A percentile compares a stretch with the other conserved stretches of the same genome.
Evolutionary conservation across 2,888 invertebrate genomes (phyloP).

Genomic region (Baccha elongata): DNA sequence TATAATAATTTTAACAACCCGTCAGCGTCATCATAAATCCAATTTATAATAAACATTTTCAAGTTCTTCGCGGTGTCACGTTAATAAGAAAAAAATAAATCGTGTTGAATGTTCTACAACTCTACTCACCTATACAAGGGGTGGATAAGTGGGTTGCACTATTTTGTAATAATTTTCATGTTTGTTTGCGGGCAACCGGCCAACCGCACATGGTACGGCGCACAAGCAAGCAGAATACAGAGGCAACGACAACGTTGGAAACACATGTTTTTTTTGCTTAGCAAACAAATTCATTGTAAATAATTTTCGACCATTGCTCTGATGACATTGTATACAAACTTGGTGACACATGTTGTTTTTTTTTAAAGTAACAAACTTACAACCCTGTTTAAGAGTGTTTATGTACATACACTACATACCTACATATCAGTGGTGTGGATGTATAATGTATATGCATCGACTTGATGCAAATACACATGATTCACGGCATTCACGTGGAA

Average conservation of each 20-base stretch:
- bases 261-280: slow-evolving; percentile 54
- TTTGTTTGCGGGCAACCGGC: slow-evolving; percentile 32
- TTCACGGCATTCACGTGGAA: slow-evolving; percentile 68
- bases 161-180: slow-evolving; percentile 36
- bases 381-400: background rate
- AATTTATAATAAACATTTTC: too few species aligned
- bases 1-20: too few species aligned
- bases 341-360: slow-evolving; percentile 57
- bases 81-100: too few species aligned
- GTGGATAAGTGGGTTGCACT: slow-evolving; percentile 14
- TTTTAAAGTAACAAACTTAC: too few species aligned
- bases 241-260: slow-evolving; percentile 22
- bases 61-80: too few species aligned
- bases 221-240: slow-evolving; percentile 17
- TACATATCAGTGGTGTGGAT: background rate
- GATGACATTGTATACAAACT: slow-evolving; percentile 35
- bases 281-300: slow-evolving; percentile 46
- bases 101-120: too few species aligned
- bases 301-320: slow-evolving; percentile 43
- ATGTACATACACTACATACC: too few species aligned
- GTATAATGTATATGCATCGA: slow-evolving; percentile 17
- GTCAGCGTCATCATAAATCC: too few species aligned
- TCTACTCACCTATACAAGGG: too few species aligned
- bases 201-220: too few species aligned
- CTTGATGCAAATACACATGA: slow-evolving; percentile 56